Conservation (phyloP, 1,140 invertebrate genomes). For the Anagrus nilaparvatae region DNA sequence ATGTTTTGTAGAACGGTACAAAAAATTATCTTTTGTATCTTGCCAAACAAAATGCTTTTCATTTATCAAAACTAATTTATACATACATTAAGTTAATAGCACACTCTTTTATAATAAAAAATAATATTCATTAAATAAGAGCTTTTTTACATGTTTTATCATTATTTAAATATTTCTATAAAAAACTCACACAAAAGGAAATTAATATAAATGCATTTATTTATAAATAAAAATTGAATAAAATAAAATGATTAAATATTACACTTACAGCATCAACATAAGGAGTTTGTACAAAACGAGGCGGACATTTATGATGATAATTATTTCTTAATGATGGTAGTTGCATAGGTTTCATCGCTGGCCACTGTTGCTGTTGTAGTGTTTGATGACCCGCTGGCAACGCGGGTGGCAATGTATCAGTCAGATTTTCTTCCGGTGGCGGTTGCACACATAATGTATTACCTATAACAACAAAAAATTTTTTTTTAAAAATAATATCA, state of each 20-base stretch:
- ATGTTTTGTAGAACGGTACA: too few relatives aligned
- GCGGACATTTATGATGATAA: slow-evolving; percentile 38
- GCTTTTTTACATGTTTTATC: too few relatives aligned
- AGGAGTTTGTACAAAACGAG: slow-evolving; percentile 39
- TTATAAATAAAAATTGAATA: background rate
- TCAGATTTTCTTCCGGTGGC: slow-evolving; percentile 28
- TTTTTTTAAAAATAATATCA: too few relatives aligned
- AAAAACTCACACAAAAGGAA: background rate
- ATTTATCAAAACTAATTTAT: too few relatives aligned
- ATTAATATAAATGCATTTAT: too few relatives aligned
- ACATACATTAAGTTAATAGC: too few relatives aligned
- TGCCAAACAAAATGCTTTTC: too few relatives aligned
- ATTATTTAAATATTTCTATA: too few relatives aligned
- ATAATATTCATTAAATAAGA: too few relatives aligned
- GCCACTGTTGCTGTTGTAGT: slow-evolving; percentile 23
- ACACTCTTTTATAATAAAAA: too few relatives aligned
- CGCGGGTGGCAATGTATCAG: slow-evolving; percentile 20
- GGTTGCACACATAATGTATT: slow-evolving; percentile 35
- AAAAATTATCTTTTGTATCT: too few relatives aligned
- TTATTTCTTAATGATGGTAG: slow-evolving; percentile 23
- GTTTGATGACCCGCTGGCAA: slow-evolving; percentile 18
- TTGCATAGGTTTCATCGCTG: slow-evolving; percentile 24
- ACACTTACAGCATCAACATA: slow-evolving; percentile 33
- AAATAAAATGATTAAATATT: slow-evolving; percentile 11
- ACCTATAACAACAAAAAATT: slow-evolving; percentile 24